These are phyloP conservation scores for Cheirogaleus medius DNA, from an alignment of 2,113 vertebrate species.

Conservation along the genomic window DNA sequence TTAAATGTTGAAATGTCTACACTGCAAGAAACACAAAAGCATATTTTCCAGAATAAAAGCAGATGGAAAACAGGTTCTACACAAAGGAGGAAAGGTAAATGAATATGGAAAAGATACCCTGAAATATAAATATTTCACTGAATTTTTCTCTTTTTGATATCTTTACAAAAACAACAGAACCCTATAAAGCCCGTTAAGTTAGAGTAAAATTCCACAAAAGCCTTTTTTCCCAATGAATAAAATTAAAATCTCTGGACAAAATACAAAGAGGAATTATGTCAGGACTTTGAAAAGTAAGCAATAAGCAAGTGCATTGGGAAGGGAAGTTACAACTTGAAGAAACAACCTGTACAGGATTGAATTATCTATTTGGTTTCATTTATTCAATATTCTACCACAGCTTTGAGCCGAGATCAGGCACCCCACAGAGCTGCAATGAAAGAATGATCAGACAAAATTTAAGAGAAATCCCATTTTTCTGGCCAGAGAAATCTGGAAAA, in stretches of 20 bases:
- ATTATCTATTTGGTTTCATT: neutral
- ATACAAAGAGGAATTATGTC: neutral
- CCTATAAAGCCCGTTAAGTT: neutral
- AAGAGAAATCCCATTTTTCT: neutral
- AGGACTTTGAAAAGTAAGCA: neutral
- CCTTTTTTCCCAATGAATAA: neutral
- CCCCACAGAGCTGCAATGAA: neutral
- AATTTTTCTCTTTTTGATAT: neutral
- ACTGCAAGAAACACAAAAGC: neutral
- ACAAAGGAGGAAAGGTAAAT: neutral
- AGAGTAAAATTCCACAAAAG: neutral
- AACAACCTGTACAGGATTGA: neutral
- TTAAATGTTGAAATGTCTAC: neutral
- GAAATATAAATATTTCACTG: neutral
- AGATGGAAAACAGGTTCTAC: neutral
- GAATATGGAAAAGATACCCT: neutral
- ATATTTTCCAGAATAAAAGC: neutral
- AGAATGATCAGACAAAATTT: neutral
- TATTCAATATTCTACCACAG: neutral
- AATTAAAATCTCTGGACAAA: neutral
- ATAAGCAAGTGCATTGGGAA: neutral
- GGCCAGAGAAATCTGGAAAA: neutral
- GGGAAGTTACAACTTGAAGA: neutral
- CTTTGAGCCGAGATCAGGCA: neutral
- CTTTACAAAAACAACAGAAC: neutral